phyloP scores from a whole-genome alignment of 2,888 invertebrate genomes.

The Eupithecia dodoneata region DNA sequence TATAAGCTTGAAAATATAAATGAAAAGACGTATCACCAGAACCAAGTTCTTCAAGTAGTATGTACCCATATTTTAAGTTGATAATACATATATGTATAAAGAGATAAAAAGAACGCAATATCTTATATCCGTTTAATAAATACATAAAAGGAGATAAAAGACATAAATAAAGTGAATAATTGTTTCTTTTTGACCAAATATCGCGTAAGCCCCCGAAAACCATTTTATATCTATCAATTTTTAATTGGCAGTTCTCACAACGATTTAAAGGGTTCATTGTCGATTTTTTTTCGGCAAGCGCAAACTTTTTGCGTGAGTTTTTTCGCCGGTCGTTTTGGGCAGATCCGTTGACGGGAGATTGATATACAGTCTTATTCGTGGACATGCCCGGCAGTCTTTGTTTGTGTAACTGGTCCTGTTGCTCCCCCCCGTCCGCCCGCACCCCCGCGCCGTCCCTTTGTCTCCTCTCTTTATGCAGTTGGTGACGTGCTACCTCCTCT shows the following conservation, averaged over 20 bases:
- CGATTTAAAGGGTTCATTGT: conserved; percentile 80
- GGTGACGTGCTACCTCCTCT: conserved; percentile 70
- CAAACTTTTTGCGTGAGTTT: conserved; percentile 73
- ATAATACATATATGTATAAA: neutral
- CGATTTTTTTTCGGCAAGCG: conserved; percentile 67
- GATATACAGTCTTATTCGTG: conserved; percentile 80
- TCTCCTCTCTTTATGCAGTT: conserved; percentile 77
- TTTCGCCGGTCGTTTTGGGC: conserved; percentile 79
- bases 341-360: conserved; percentile 81
- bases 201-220: conserved; percentile 28
- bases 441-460: conserved; percentile 68
- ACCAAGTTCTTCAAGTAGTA: neutral
- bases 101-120: neutral
- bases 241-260: conserved; percentile 83
- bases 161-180: conserved; percentile 26
- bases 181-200: conserved; percentile 36
- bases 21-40: neutral
- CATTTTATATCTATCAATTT: conserved; percentile 75
- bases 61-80: neutral
- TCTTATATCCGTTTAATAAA: neutral
- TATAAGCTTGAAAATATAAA: neutral
- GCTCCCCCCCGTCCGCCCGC: conserved; percentile 49
- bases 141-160: neutral
- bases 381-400: conserved; percentile 81
- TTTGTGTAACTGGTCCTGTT: conserved; percentile 76